Base-by-base conservation (phyloP, 2,888 invertebrate genomes). In the Galerucella nymphaeae region DNA sequence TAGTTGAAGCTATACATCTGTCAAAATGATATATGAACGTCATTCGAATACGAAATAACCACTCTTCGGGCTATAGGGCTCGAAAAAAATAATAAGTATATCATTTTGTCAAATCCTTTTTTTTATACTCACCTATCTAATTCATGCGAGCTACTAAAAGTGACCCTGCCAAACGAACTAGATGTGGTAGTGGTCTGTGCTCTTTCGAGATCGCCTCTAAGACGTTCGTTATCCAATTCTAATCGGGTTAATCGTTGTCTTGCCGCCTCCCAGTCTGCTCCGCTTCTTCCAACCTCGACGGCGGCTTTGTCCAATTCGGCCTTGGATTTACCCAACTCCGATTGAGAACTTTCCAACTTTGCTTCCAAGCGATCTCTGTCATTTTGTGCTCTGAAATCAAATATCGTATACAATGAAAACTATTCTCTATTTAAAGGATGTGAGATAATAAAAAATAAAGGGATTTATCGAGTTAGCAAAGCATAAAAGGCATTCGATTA, bases 231-330 rank as follows among this genome's bases (percentile, higher is more conserved):
- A 86, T 97, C 97, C 80, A 97, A 89, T 85, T 97, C 97, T 20
- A 96, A 88, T 80, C 96, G 91, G 16, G 95, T 93, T 72, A 96
- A 87, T 70, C 94, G 90, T 85, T 96, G 96, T 82, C 94, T 92
- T 14, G 94, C 93, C 74, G 93, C 92, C 84, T 95, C 95, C 93
- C 94, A 95, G 86, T 97, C 97, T 71, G 94, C 94, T 16, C 94
- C 95, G 78, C 95, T 95, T 78, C 96, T 91, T 50, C 96, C 96
- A 64, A 93, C 95, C 86, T 97, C 97, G 78, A 93, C 93, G 8
- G 95, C 93, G 59, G 95, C 95, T 86, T 96, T 97, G 84, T 97
- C 97, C 74, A 97, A 88, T 85, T 97, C 97, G 16, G 96, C 97
- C 88, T 96, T 96, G 75, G 96, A 96, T 87, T 97, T 97, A 63